Evolutionary conservation across 2,888 invertebrate species (phyloP).

Genomic region (Parnassius orleans): DNA sequence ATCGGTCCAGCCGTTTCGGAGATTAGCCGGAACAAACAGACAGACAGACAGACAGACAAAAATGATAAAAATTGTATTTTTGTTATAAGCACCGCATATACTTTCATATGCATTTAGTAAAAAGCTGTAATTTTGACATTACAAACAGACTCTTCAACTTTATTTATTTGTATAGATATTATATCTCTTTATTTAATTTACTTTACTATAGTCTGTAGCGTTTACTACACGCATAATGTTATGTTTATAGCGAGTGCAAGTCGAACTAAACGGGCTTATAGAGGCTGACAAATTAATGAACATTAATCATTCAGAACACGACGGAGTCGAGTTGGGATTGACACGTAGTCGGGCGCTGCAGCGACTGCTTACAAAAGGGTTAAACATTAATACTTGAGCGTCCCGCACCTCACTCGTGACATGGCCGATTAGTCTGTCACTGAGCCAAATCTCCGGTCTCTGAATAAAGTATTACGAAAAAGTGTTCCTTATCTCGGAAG

Average conservation of each 20-base stretch:
- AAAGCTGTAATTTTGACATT: too few relatives aligned
- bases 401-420: slow-evolving; percentile 68
- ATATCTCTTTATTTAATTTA: too few relatives aligned
- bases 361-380: slow-evolving; percentile 68
- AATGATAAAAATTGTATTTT: too few relatives aligned
- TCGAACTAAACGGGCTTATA: slow-evolving; percentile 44
- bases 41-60: too few relatives aligned
- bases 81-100: too few relatives aligned
- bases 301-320: slow-evolving; percentile 69
- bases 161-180: too few relatives aligned
- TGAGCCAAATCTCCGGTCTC: slow-evolving; percentile 65
- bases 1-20: too few relatives aligned
- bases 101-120: too few relatives aligned
- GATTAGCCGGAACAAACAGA: too few relatives aligned
- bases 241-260: slow-evolving; percentile 27
- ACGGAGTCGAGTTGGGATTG: slow-evolving; percentile 59
- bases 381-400: slow-evolving; percentile 74
- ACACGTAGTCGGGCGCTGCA: slow-evolving; percentile 63
- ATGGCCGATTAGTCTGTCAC: slow-evolving; percentile 76
- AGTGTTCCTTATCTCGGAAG: slow-evolving; percentile 71
- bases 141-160: too few relatives aligned
- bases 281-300: slow-evolving; percentile 71
- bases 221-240: slow-evolving; percentile 27
- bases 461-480: slow-evolving; percentile 80
- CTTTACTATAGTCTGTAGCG: too few relatives aligned